phyloP scores from a whole-genome alignment of 2,797 vertebrate genomes.

The Paguma larvata region DNA sequence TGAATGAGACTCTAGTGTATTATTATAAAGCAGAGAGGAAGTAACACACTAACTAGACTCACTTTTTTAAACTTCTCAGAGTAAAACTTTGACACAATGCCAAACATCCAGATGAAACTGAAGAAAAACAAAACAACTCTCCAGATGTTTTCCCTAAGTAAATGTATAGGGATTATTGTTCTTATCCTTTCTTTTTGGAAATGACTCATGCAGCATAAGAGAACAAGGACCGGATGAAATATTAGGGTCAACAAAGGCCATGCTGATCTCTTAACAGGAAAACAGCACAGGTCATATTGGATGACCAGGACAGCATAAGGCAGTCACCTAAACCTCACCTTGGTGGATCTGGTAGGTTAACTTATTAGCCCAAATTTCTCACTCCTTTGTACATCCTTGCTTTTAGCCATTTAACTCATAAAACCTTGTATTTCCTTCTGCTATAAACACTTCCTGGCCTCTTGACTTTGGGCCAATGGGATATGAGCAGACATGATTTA shows the following conservation, averaged over 20 bases:
- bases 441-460: background rate
- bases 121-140: constrained; percentile 69
- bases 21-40: constrained; percentile 69
- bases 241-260: constrained; percentile 21
- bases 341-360: background rate
- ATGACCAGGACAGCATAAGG: background rate
- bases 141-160: constrained; percentile 80
- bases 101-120: constrained; percentile 75
- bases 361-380: background rate
- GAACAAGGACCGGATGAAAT: constrained; percentile 52
- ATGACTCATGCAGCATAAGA: background rate
- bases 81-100: constrained; percentile 68
- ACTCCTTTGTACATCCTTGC: background rate
- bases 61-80: constrained; percentile 66
- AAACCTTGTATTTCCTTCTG: background rate
- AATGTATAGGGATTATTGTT: constrained; percentile 42
- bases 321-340: background rate
- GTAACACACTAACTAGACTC: constrained; percentile 59
- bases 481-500: background rate
- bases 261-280: background rate
- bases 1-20: constrained; percentile 40
- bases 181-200: constrained; percentile 20
- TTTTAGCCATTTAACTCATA: background rate
- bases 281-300: background rate
- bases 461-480: background rate